Conservation (phyloP, 1,140 invertebrate genomes). For the Panagrolaimus sp. region DNA sequence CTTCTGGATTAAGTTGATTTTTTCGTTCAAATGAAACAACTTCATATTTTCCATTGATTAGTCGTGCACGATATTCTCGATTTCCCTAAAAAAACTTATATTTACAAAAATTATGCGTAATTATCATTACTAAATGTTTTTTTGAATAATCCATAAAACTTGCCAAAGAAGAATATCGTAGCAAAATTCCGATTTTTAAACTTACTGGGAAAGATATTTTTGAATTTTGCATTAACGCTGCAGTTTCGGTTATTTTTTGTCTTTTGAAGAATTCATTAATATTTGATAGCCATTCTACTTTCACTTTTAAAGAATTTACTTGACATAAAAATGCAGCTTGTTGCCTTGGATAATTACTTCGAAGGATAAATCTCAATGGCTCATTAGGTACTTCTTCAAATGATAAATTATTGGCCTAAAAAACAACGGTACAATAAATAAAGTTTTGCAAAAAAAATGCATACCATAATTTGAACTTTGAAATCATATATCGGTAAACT, state of each 20-base stretch:
- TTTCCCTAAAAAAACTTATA: slow-evolving; percentile 75
- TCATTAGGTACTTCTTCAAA: slow-evolving; percentile 47
- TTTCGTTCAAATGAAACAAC: slow-evolving; percentile 93
- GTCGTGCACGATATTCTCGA: slow-evolving; percentile 97
- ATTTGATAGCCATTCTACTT: slow-evolving; percentile 52
- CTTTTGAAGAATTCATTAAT: too few species aligned
- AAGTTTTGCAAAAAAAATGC: background rate
- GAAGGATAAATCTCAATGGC: slow-evolving; percentile 51
- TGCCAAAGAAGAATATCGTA: too few species aligned
- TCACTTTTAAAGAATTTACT: slow-evolving; percentile 43
- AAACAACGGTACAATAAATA: background rate
- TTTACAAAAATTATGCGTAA: too few species aligned
- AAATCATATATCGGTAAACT: slow-evolving; percentile 89
- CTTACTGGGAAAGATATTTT: too few species aligned
- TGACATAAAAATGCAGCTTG: slow-evolving; percentile 47
- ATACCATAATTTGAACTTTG: slow-evolving; percentile 91
- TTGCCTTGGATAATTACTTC: slow-evolving; percentile 48
- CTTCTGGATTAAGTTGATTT: slow-evolving; percentile 84
- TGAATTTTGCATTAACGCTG: too few species aligned
- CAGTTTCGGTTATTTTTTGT: too few species aligned
- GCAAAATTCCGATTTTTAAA: too few species aligned
- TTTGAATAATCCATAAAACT: too few species aligned
- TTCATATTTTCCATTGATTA: slow-evolving; percentile 95
- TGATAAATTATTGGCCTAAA: slow-evolving; percentile 57
- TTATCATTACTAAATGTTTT: too few species aligned